A percentile compares a stretch with the other conserved stretches of the same genome.
phyloP scores from a whole-genome alignment of 35 echinoderm and acorn worm genomes.

The Patiria miniata region DNA sequence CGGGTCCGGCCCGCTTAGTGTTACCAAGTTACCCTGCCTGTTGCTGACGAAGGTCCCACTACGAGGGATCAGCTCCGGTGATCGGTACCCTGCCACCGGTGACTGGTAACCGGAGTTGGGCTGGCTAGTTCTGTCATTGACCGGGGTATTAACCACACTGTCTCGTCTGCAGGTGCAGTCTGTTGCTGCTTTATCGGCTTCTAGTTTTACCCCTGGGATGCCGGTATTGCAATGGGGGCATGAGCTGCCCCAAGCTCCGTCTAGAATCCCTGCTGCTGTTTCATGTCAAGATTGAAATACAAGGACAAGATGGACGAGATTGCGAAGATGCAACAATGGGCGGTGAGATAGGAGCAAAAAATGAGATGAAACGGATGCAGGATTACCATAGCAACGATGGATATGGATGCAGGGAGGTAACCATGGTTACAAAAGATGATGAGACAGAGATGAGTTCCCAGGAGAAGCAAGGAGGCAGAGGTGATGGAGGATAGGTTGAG shows the following conservation, averaged over 20 bases:
- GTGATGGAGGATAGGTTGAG: not conserved
- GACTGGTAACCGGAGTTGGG: not conserved
- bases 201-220: conserved; percentile 40
- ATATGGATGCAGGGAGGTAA: too few relatives aligned
- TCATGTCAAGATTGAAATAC: not conserved
- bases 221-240: conserved; percentile 49
- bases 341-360: too few relatives aligned
- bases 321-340: not conserved
- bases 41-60: conserved; percentile 83
- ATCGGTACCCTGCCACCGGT: not conserved
- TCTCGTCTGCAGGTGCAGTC: conserved; percentile 44
- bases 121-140: not conserved
- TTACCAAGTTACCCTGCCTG: conserved; percentile 61
- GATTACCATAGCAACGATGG: not conserved
- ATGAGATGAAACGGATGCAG: not conserved
- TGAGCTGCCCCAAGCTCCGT: conserved; percentile 49
- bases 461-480: not conserved
- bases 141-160: conserved; percentile 27
- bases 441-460: not conserved
- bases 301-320: not conserved
- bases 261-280: conserved; percentile 35
- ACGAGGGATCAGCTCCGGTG: conserved; percentile 56
- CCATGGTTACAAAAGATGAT: too few relatives aligned
- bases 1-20: conserved; percentile 55
- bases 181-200: conserved; percentile 28